Evolutionary conservation across 2,797 vertebrate genomes (phyloP), one percentile per base, ranked within the genome.

Genomic region (Mionectes olivaceus): DNA sequence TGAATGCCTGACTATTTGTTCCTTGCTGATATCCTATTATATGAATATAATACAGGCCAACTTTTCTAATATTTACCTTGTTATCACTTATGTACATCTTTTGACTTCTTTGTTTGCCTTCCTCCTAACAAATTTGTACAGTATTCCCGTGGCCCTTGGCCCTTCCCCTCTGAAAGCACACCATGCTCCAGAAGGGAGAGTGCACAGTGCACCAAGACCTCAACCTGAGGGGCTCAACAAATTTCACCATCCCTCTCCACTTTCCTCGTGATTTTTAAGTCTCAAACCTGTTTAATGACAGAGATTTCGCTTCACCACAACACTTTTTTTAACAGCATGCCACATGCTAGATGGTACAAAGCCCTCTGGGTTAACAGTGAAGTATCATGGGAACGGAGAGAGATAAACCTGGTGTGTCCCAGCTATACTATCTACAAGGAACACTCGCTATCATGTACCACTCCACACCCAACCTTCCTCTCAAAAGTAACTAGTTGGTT

Each of bases 51-150:
- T 94, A 87, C 84, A 96, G 91, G 59, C 50, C 80, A 95, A 71
- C 50, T 41, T 87, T 94, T 95, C 83, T 91, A 96, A 96, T 94
- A 95, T 96, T 97, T 97, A 91, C 83, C 74, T 77, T 91, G 96
- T 96, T 97, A 97, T 97, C 93, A 80, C 69, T 75, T 95, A 49
- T 70, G 57, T 94, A 94, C 93, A 95, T 96, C 77, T 96, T 95
- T 95, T 83, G 50, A 86, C 50, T 95, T 91, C 78, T 95, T 93
- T 98, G 95, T 98, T 97, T 97, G 91, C 93, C 82, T 95, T 97
- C 91, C 93, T 91, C 24, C 64, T 14, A 16, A 91, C 87, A 97
- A 96, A 93, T 95, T 90, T 97, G 96, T 93, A 93, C 59, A 96
- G 80, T 3, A 33, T 52, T 61, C 27, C 88, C 2, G 4, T 94